A percentile compares a stretch with the other conserved stretches of the same genome.
phyloP scores from a whole-genome alignment of 2,113 vertebrate species.

The Callorhinus ursinus region DNA sequence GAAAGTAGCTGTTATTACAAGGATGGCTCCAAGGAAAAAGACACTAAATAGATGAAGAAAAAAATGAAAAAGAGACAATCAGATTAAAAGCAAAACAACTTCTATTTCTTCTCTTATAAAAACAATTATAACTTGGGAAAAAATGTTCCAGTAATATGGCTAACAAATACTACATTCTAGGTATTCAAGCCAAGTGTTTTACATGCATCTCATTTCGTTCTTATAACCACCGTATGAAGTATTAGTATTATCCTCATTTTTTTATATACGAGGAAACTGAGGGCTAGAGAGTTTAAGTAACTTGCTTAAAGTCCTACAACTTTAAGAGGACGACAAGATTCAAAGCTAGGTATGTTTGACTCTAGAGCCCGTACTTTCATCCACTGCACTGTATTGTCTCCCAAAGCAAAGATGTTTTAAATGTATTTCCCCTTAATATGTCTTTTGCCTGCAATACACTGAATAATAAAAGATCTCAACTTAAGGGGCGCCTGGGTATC shows the following conservation, averaged over 20 bases:
- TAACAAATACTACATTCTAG: background rate
- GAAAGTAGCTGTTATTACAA: conserved; percentile 97
- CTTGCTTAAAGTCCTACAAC: background rate
- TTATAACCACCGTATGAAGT: background rate
- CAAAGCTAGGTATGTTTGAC: background rate
- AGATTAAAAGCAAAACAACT: conserved; percentile 55
- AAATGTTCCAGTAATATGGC: background rate
- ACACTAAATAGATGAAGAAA: conserved; percentile 86
- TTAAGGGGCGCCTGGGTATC: background rate
- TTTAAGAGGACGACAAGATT: background rate
- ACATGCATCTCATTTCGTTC: background rate
- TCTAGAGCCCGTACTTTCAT: background rate
- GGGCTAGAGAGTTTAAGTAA: background rate
- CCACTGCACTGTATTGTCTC: background rate
- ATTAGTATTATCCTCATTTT: background rate
- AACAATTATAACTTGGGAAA: background rate
- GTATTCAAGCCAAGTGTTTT: background rate
- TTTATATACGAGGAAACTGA: background rate
- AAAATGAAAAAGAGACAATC: conserved; percentile 69
- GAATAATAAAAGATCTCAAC: background rate
- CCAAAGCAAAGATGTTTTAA: background rate
- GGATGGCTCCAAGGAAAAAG: conserved; percentile 94
- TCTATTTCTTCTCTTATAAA: conserved; percentile 31
- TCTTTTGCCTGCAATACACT: background rate
- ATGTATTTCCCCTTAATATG: background rate